These are phyloP conservation scores for Aphrophora alni DNA, from an alignment of 2,888 invertebrate species.

Conservation along the genomic window DNA sequence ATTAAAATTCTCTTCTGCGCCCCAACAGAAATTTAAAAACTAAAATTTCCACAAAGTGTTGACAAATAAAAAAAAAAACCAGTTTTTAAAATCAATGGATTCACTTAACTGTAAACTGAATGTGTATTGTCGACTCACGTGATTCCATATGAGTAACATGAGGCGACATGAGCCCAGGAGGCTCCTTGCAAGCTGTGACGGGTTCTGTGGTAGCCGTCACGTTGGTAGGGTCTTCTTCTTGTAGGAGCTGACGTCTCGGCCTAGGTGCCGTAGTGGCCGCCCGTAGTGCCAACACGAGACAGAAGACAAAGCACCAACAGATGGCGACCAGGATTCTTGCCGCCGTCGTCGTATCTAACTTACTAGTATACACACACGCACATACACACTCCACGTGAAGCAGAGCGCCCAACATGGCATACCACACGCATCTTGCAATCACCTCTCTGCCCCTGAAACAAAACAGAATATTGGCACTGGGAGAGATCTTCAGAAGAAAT, in stretches of 20 bases:
- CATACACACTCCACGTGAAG: background rate
- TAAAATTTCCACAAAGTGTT: too few species aligned
- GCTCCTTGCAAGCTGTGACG: constrained; percentile 29
- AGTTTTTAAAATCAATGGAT: background rate
- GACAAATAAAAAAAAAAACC: too few species aligned
- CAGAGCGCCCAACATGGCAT: background rate
- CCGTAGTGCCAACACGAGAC: background rate
- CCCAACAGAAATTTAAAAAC: too few species aligned
- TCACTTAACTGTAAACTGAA: constrained; percentile 6
- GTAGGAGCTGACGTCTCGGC: constrained; percentile 22
- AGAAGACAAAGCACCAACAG: constrained; percentile 6
- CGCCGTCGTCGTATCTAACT: constrained; percentile 1
- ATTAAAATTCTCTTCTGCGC: too few species aligned
- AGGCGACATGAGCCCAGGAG: constrained; percentile 38
- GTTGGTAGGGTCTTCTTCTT: constrained; percentile 32
- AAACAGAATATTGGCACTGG: too few species aligned
- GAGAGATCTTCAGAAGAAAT: too few species aligned
- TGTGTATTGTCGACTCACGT: constrained; percentile 29
- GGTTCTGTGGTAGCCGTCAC: constrained; percentile 31
- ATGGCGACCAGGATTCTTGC: background rate
- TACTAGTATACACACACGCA: background rate
- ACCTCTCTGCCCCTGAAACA: background rate
- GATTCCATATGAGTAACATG: constrained; percentile 42
- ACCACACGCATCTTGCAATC: constrained; percentile 9
- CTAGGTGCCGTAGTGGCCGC: constrained; percentile 15